These are phyloP conservation scores for Dasypolia templi DNA, from an alignment of 2,888 invertebrate species.

Conservation along the genomic window DNA sequence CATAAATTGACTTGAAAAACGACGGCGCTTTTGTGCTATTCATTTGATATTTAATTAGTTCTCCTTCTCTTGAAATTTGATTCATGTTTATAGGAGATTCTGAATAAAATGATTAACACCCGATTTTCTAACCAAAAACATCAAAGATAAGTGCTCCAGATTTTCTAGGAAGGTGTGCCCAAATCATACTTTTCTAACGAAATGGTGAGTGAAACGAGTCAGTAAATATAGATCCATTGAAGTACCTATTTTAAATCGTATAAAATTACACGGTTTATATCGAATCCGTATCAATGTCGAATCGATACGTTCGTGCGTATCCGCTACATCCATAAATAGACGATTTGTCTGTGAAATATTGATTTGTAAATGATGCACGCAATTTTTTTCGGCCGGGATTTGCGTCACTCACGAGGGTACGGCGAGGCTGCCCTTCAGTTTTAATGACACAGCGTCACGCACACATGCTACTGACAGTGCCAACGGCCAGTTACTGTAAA, in stretches of 20 bases:
- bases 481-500: conserved; percentile 38
- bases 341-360: conserved; percentile 45
- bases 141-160: conserved; percentile 31
- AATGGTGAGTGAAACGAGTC: conserved; percentile 13
- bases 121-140: conserved; percentile 17
- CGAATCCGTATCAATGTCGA: conserved; percentile 39
- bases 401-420: conserved; percentile 75
- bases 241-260: conserved; percentile 9
- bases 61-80: conserved; percentile 20
- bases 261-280: conserved; percentile 14
- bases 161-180: conserved; percentile 24
- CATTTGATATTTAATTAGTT: conserved; percentile 24
- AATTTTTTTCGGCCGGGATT: conserved; percentile 65
- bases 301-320: conserved; percentile 48
- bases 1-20: conserved; percentile 23
- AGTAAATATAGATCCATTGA: conserved; percentile 20
- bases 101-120: conserved; percentile 14
- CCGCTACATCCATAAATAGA: conserved; percentile 55
- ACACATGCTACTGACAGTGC: conserved; percentile 54
- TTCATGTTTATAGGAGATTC: conserved; percentile 16
- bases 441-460: conserved; percentile 76
- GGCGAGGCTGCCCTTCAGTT: conserved; percentile 72
- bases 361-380: conserved; percentile 41
- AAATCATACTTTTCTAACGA: conserved; percentile 28
- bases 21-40: conserved; percentile 19